These are phyloP conservation scores for Ceyx margarethae DNA, from an alignment of 2,113 vertebrate genomes.

Conservation along the genomic window DNA sequence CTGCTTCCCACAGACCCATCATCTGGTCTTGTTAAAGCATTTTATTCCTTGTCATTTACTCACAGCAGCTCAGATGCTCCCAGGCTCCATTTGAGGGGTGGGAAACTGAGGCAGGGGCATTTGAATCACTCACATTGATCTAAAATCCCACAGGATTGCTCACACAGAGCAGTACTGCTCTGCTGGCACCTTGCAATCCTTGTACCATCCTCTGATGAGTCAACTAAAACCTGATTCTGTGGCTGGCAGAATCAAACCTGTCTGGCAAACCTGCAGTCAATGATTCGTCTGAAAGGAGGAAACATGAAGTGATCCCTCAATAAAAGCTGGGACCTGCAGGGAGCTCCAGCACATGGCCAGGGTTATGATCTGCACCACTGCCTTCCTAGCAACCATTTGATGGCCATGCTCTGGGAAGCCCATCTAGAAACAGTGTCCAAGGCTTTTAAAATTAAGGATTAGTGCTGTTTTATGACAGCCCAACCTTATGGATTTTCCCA, in stretches of 20 bases:
- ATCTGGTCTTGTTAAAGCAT: not conserved
- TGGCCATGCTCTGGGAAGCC: not conserved
- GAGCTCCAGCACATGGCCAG: not conserved
- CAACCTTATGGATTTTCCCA: constrained; percentile 75
- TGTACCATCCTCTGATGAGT: too few species aligned
- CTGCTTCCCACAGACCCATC: not conserved
- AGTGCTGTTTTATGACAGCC: constrained; percentile 75
- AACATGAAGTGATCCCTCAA: not conserved
- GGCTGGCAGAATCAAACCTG: not conserved
- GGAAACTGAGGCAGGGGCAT: not conserved
- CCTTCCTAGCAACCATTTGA: constrained; percentile 6
- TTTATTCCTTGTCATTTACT: not conserved
- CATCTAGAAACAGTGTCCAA: constrained; percentile 68
- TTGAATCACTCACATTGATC: not conserved
- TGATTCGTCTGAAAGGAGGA: not conserved
- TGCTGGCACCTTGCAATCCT: not conserved
- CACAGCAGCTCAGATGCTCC: not conserved
- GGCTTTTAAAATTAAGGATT: constrained; percentile 68
- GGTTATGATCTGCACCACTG: constrained; percentile 50
- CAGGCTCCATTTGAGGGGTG: not conserved
- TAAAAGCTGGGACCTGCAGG: not conserved
- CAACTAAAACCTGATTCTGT: not conserved
- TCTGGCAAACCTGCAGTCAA: not conserved
- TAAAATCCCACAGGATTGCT: not conserved
- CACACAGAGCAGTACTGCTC: not conserved